phyloP scores from a whole-genome alignment of 1,140 invertebrate species.

The Drosophila obscura region DNA sequence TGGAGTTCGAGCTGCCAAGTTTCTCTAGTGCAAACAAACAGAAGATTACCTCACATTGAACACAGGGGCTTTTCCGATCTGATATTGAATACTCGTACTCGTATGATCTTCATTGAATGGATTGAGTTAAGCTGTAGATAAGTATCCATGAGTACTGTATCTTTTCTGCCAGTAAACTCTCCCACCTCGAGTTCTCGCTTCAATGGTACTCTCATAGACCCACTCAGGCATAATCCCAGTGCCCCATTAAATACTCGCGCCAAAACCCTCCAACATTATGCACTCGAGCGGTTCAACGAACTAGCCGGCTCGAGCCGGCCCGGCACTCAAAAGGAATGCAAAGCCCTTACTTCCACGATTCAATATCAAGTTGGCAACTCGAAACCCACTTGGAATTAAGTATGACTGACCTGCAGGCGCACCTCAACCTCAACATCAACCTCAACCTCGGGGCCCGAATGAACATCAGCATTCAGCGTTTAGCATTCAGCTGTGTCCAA shows the following conservation, averaged over 20 bases:
- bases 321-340: slow-evolving; percentile 51
- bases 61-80: background rate
- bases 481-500: slow-evolving; percentile 60
- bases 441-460: slow-evolving; percentile 10
- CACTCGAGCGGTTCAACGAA: slow-evolving; percentile 48
- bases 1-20: slow-evolving; percentile 1
- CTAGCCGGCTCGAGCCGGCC: slow-evolving; percentile 1
- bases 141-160: background rate
- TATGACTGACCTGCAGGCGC: slow-evolving; percentile 66
- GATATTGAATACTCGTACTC: no score
- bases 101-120: background rate
- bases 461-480: slow-evolving; percentile 38
- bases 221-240: slow-evolving; percentile 42
- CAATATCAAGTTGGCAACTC: slow-evolving; percentile 58
- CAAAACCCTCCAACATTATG: slow-evolving; percentile 20
- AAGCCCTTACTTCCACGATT: slow-evolving; percentile 33
- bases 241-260: slow-evolving; percentile 45
- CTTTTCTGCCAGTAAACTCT: background rate
- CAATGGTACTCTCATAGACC: background rate
- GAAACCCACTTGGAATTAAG: slow-evolving; percentile 57
- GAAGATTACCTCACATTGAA: background rate
- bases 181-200: slow-evolving; percentile 1
- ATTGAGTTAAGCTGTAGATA: background rate
- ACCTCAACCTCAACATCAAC: slow-evolving; percentile 54
- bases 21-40: slow-evolving; percentile 8